Conservation (phyloP, 2,888 invertebrate genomes). For the Aphidius colemani region DNA sequence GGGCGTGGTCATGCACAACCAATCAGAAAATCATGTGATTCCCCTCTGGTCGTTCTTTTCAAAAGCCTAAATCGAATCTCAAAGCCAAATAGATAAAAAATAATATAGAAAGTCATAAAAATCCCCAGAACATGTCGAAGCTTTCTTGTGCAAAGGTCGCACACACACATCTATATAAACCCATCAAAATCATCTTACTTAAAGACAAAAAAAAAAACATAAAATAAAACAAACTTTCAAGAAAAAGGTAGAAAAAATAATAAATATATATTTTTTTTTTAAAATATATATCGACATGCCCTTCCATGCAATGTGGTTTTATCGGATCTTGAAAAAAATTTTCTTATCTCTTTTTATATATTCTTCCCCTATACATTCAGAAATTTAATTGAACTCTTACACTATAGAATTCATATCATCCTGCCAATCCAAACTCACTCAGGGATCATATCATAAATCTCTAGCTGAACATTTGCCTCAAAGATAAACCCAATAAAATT, state of each 20-base stretch:
- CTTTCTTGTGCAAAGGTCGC: constrained; percentile 27
- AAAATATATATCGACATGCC: no score
- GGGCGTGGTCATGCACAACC: constrained; percentile 57
- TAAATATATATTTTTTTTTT: background rate
- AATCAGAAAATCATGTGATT: constrained; percentile 46
- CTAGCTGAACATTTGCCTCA: no score
- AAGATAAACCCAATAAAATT: no score
- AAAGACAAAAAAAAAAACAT: background rate
- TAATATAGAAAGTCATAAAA: background rate
- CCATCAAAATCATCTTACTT: constrained; percentile 39
- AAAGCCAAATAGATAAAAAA: background rate
- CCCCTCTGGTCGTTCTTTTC: constrained; percentile 15
- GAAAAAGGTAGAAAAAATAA: background rate
- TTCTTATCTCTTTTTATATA: background rate
- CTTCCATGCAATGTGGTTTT: no score
- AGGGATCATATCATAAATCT: no score
- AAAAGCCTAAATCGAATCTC: constrained; percentile 32
- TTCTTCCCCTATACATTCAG: no score
- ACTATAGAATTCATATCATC: no score
- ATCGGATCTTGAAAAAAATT: no score
- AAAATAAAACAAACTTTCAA: background rate
- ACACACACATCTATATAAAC: constrained; percentile 32
- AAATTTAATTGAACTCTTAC: no score
- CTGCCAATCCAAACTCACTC: no score
- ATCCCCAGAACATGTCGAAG: no score